Evolutionary conservation across 2,888 invertebrate genomes (phyloP).

Genomic region (Steinernema hermaphroditum): DNA sequence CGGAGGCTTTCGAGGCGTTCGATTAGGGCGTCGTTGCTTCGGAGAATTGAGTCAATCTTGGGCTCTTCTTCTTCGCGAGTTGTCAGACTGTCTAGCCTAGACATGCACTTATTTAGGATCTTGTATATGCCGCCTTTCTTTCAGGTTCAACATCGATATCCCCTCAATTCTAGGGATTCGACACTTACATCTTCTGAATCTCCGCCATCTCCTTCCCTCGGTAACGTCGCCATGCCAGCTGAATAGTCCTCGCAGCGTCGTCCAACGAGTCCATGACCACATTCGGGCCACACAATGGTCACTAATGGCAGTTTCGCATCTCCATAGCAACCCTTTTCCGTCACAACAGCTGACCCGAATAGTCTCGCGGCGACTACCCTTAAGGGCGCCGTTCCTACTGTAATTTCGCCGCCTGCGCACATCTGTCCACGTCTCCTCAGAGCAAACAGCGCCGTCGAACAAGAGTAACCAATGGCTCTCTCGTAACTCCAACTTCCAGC

Average conservation of each 20-base stretch:
- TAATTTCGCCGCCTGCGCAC: neutral
- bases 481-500: neutral
- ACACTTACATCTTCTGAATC: slow-evolving; percentile 26
- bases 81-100: neutral
- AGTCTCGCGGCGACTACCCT: slow-evolving; percentile 5
- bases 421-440: slow-evolving; percentile 12
- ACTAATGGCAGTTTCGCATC: neutral
- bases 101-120: neutral
- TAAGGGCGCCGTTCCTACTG: neutral
- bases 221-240: neutral
- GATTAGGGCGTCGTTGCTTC: slow-evolving; percentile 19
- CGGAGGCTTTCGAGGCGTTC: neutral
- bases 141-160: too few relatives aligned
- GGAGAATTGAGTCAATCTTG: slow-evolving; percentile 4
- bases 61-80: slow-evolving; percentile 12
- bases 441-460: neutral
- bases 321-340: neutral
- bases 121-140: too few relatives aligned
- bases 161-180: too few relatives aligned
- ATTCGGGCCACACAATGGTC: neutral
- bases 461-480: neutral
- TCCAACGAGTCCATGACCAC: neutral
- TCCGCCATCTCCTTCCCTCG: slow-evolving; percentile 19
- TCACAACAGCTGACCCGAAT: neutral
- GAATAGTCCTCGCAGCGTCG: slow-evolving; percentile 11